A percentile compares a stretch with the other conserved stretches of the same genome.
Conservation (phyloP, 2,797 vertebrate species). For the Danio tinwini region DNA sequence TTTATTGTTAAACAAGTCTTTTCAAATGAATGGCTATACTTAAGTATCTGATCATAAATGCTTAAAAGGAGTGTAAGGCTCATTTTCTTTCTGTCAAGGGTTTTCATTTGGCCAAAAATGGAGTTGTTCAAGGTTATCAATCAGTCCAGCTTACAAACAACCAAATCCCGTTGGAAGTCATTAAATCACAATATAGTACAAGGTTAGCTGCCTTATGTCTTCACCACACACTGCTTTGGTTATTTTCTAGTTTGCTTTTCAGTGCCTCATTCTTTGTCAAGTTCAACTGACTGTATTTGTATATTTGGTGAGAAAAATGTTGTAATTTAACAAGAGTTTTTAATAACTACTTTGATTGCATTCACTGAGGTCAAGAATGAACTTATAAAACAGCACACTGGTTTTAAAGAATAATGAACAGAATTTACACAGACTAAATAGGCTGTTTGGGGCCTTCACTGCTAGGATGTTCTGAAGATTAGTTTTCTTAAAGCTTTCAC, state of each 20-base stretch:
- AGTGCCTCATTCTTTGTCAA: conserved; percentile 31
- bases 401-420: conserved; percentile 7
- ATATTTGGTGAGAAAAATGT: conserved; percentile 36
- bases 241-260: conserved; percentile 42
- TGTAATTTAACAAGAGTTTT: conserved; percentile 41
- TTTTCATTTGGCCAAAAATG: conserved; percentile 37
- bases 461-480: conserved; percentile 22
- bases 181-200: conserved; percentile 38
- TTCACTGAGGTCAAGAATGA: conserved; percentile 46
- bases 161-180: conserved; percentile 30
- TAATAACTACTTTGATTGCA: conserved; percentile 43
- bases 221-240: conserved; percentile 34
- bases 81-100: conserved; percentile 12
- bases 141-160: conserved; percentile 44
- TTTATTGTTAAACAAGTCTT: conserved; percentile 53
- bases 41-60: conserved; percentile 42
- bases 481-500: conserved; percentile 28
- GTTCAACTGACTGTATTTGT: conserved; percentile 21
- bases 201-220: conserved; percentile 25
- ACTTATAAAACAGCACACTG: conserved; percentile 38
- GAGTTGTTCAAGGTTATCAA: conserved; percentile 41
- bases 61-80: conserved; percentile 43
- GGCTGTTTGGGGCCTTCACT: neutral
- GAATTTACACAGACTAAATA: conserved; percentile 2
- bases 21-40: conserved; percentile 50